These are phyloP conservation scores for Caradrina kadenii DNA, from an alignment of 2,888 invertebrate genomes.

Conservation along the genomic window DNA sequence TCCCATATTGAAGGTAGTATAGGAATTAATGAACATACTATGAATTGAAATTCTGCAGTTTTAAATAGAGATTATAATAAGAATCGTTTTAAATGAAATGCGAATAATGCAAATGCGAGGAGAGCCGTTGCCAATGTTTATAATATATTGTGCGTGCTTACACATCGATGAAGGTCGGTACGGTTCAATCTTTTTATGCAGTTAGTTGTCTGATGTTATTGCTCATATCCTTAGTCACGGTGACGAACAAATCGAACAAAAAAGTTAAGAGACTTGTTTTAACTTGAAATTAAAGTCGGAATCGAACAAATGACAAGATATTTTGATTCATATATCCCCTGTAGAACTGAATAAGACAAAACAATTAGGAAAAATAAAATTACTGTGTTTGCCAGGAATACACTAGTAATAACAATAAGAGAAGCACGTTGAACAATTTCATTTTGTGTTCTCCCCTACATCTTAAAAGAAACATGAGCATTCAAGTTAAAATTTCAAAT, in stretches of 20 bases:
- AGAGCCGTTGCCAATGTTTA: conserved; percentile 62
- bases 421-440: conserved; percentile 33
- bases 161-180: conserved; percentile 61
- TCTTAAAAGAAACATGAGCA: conserved; percentile 16
- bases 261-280: conserved; percentile 6
- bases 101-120: conserved; percentile 57
- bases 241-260: conserved; percentile 27
- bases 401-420: conserved; percentile 33
- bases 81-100: conserved; percentile 54
- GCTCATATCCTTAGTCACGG: conserved; percentile 40
- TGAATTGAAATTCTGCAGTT: conserved; percentile 7
- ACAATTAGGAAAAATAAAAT: conserved; percentile 12
- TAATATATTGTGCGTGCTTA: conserved; percentile 62
- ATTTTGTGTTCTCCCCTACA: conserved; percentile 25
- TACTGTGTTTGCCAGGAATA: conserved; percentile 23
- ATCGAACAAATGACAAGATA: conserved; percentile 8
- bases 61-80: conserved; percentile 32
- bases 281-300: background rate
- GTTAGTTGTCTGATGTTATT: conserved; percentile 45
- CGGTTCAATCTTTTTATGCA: conserved; percentile 58
- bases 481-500: conserved; percentile 18
- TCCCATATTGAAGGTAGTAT: background rate
- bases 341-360: conserved; percentile 15
- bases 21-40: background rate
- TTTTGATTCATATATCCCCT: conserved; percentile 26